phyloP scores from a whole-genome alignment of 2,797 vertebrate genomes.

The Oreochromis mossambicus region DNA sequence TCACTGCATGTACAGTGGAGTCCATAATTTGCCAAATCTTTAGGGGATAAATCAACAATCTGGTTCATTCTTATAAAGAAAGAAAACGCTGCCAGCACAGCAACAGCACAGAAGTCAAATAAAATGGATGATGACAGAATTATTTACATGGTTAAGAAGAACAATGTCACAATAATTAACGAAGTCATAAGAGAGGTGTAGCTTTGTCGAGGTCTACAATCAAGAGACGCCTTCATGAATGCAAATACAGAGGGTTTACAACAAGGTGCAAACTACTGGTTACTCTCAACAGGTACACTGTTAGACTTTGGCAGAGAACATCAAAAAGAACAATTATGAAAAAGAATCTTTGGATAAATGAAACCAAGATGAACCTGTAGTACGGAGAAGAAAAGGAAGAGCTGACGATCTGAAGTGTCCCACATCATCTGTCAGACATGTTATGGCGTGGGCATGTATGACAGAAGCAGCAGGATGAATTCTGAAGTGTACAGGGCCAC shows the following conservation, averaged over 20 bases:
- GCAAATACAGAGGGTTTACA: not conserved
- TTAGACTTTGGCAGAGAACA: not conserved
- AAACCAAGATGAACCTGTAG: not conserved
- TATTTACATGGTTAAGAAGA: not conserved
- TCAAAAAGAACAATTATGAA: not conserved
- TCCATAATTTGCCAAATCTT: not conserved
- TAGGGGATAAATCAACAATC: not conserved
- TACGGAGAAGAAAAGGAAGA: not conserved
- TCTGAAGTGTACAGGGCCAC: not conserved
- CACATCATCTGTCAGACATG: too few species aligned
- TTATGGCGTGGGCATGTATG: not conserved
- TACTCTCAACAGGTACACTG: fast-evolving
- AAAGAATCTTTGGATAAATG: not conserved
- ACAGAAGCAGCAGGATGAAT: not conserved
- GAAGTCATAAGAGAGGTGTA: not conserved
- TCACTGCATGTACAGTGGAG: not conserved
- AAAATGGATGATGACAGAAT: not conserved
- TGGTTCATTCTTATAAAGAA: not conserved
- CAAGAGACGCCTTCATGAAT: not conserved
- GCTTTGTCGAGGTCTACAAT: not conserved
- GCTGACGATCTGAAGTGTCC: not conserved
- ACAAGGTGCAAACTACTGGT: not conserved
- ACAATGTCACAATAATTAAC: not conserved
- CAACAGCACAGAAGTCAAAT: not conserved
- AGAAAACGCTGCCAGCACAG: not conserved